Evolutionary conservation across 2,113 vertebrate species (phyloP), one percentile per base, ranked within the genome.

Genomic region (Rattus rattus): DNA sequence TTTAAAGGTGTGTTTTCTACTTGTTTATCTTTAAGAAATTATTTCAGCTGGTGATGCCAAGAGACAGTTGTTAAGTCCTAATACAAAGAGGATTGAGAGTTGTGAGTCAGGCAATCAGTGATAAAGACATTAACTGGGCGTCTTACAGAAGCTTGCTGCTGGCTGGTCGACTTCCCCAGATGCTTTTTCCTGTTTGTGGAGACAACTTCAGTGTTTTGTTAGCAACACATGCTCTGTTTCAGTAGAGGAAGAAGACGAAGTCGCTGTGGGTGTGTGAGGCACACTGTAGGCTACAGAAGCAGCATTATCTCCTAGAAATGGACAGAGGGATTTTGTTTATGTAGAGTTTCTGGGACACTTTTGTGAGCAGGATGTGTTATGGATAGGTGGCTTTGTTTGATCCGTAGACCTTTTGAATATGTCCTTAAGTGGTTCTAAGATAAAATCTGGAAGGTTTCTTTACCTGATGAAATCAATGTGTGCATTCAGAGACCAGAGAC

Each of bases 91-190:
- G 97, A 98, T 97, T 98, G 96, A 54, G 97, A 91, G 49, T 96
- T 97, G 52, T 88, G 95, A 96, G 94, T 98, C 96, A 96, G 97
- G 95, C 88, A 94, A n/a, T 97, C 98, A 84, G 90, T 98, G 98
- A 98, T 97, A 94, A 98, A 98, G 97, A 92, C 98, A 75, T 10
- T 98, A 98, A 94, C 97, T 91, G 72, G 93, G 90, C 97, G 93
- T 97, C 97, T 96, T 96, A 95, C 70, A 86, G 73, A 87, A 28
- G 63, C 83, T 86, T 97, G 94, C 94, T 97, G 90, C 95, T 96
- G 73, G 56, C 85, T 97, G 94, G 96, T 97, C 97, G 98, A 93
- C 96, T 97, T 95, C 96, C 96, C 96, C 94, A 94, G 96, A 95
- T 96, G 95, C 96, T 97, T 61, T 72, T 96, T 61, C 91, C 56